Percentiles rank a stretch among this genome's conserved stretches.
Conservation (phyloP, 2,888 invertebrate genomes). For the Leucophenga maculata region DNA sequence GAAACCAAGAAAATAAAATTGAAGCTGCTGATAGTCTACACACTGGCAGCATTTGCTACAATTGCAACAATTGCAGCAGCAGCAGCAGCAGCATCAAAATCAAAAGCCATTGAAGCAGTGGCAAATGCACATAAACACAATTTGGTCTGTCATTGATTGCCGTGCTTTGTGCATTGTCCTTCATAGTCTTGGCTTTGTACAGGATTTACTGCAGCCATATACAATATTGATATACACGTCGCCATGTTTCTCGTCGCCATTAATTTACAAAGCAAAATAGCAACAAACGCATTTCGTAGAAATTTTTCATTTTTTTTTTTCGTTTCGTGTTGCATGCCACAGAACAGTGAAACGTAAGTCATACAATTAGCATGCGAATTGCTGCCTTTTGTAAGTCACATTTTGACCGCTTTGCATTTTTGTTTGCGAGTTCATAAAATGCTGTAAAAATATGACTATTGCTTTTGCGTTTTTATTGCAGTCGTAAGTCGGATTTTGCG, state of each 20-base stretch:
- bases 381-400: background rate
- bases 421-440: background rate
- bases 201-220: too few species aligned
- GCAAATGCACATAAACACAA: conserved; percentile 9
- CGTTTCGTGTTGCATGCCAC: conserved; percentile 1
- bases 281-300: background rate
- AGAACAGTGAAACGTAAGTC: background rate
- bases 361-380: conserved; percentile 4
- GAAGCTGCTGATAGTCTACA: background rate
- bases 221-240: too few species aligned
- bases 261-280: background rate
- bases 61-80: background rate
- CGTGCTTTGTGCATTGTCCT: too few species aligned
- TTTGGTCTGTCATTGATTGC: background rate
- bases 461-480: conserved; percentile 13
- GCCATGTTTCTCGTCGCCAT: too few species aligned
- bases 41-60: conserved; percentile 12
- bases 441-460: conserved; percentile 2
- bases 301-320: too few species aligned
- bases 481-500: background rate
- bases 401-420: background rate
- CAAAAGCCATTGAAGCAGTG: background rate
- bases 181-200: too few species aligned
- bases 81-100: conserved; percentile 13
- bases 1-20: background rate